A percentile compares a stretch with the other conserved stretches of the same genome.
Conservation (phyloP, 2,888 invertebrate species). For the Eupsilia transversa region DNA sequence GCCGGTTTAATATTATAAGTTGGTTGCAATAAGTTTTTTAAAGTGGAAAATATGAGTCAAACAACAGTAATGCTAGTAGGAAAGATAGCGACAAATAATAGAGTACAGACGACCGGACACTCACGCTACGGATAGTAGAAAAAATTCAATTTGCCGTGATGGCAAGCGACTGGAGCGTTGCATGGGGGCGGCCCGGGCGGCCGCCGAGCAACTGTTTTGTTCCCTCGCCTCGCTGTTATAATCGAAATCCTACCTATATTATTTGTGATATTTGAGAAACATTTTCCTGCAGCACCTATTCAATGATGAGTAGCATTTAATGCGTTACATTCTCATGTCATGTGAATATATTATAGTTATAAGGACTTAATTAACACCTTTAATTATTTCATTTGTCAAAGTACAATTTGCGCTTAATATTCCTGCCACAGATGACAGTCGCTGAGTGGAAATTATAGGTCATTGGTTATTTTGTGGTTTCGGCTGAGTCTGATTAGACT, state of each 20-base stretch:
- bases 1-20: not conserved
- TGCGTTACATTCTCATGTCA: not conserved
- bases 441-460: not conserved
- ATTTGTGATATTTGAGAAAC: conserved; percentile 5
- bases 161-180: not conserved
- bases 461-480: not conserved
- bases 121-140: not conserved
- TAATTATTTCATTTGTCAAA: too few relatives aligned
- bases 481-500: too few relatives aligned
- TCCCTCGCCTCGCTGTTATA: not conserved
- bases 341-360: not conserved
- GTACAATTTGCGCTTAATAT: not conserved
- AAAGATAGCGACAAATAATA: conserved; percentile 1
- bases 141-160: conserved; percentile 6
- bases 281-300: not conserved
- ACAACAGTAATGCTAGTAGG: not conserved
- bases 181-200: conserved; percentile 6
- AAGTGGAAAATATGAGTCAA: not conserved
- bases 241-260: not conserved
- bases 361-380: not conserved
- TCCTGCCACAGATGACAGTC: not conserved
- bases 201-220: not conserved
- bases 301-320: not conserved
- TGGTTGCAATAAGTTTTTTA: not conserved
- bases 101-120: not conserved